Evolutionary conservation across 2,113 vertebrate genomes (phyloP).

Genomic region (Lophotis ruficrista): DNA sequence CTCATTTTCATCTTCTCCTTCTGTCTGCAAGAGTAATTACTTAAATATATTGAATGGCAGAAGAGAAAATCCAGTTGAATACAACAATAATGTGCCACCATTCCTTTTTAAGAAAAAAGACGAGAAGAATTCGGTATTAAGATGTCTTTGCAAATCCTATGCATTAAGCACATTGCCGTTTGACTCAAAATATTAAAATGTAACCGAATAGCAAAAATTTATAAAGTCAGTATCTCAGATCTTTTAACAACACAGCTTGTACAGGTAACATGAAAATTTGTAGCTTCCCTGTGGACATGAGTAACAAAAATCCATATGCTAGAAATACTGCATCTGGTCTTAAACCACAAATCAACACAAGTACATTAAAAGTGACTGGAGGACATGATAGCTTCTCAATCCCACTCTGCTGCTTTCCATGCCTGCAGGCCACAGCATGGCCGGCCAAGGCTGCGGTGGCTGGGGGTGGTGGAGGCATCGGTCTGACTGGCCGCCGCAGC

Average conservation of each 20-base stretch:
- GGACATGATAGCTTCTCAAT: neutral
- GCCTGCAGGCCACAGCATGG: neutral
- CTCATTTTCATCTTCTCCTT: neutral
- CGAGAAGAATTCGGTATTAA: neutral
- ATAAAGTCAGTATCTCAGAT: neutral
- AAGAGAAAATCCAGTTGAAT: neutral
- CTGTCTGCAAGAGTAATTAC: neutral
- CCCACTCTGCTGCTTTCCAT: neutral
- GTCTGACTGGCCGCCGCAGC: neutral
- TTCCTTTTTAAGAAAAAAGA: neutral
- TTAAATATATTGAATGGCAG: neutral
- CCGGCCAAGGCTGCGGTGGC: neutral
- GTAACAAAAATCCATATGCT: neutral
- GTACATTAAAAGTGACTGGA: neutral
- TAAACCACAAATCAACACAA: neutral
- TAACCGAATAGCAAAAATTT: neutral
- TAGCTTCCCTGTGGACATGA: neutral
- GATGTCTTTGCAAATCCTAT: neutral
- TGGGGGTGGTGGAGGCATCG: rapidly evolving
- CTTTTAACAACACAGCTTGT: neutral
- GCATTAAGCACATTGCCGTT: neutral
- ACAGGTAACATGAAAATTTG: neutral
- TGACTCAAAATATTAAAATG: neutral
- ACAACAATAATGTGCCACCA: neutral
- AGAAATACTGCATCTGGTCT: neutral